Base-by-base conservation (phyloP, 2,113 vertebrate species). In the Salvator merianae region DNA sequence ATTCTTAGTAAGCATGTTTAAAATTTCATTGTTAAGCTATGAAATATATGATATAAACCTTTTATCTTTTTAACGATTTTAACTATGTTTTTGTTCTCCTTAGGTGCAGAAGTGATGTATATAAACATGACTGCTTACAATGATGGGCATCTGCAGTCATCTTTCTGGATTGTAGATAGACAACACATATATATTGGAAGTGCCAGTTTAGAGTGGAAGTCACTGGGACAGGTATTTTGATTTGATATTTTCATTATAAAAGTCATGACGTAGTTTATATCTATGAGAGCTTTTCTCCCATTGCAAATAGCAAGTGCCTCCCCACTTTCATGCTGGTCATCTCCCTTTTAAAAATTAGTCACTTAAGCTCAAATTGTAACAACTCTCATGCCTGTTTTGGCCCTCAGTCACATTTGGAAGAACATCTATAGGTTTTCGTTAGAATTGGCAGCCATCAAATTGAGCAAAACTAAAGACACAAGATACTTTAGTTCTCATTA, bases 101-200 rank as follows among this genome's bases (percentile, higher is more conserved):
- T 81, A 99, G 98, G 97, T 88, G 98, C 98, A 0, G 97, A 99
- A 62, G 97, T 99, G 86, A 95, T 97, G 72, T 97, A 97, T 70
- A 94, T 99, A 93, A 98, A 99, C 94, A 99, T 97, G 97, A 94
- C 96, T 1, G 97, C 97, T 3, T 97, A 99, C 55, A 98, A 96
- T n/a, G 97, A 96, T 88, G 98, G 98, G 24, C 95, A 95, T 30
- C 96, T 99, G 50, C 97, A 95, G 87, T 97, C 98, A 0, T 98
- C 98, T 13, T 99, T 99, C 96, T 99, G 98, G 98, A 98, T 99
- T 82, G 98, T 99, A 68, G 98, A 99, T 91, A 97, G 97, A 70
- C 97, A 96, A 85, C 98, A 99, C 0, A 95, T 99, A 9, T 99
- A 99, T 90, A 96, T 99, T 47, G 98, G 98, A 91, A 99, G 98